phyloP scores from a whole-genome alignment of 2,888 invertebrate genomes.

The Iselma pallidipennis region DNA sequence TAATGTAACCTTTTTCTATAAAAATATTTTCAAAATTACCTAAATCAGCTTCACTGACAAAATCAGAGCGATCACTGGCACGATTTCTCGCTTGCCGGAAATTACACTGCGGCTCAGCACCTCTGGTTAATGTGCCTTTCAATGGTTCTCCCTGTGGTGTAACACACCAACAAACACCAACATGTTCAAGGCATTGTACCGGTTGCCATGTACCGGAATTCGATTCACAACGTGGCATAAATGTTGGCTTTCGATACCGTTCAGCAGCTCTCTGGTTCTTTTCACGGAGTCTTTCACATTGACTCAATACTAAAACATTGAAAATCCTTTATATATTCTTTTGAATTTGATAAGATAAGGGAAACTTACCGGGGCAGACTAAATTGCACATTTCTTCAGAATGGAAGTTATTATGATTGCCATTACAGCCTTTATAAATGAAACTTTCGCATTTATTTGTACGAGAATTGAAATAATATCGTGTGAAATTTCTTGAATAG shows the following conservation, averaged over 20 bases:
- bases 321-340: constrained; percentile 8
- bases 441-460: constrained; percentile 77
- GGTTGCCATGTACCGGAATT: constrained; percentile 78
- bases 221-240: constrained; percentile 76
- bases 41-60: constrained; percentile 58
- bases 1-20: neutral
- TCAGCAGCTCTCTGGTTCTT: constrained; percentile 75
- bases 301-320: constrained; percentile 66
- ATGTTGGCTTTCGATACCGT: constrained; percentile 73
- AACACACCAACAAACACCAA: constrained; percentile 88
- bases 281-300: constrained; percentile 78
- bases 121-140: constrained; percentile 78
- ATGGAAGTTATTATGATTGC: constrained; percentile 85
- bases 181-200: constrained; percentile 76
- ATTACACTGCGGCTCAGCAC: constrained; percentile 76
- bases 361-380: constrained; percentile 72
- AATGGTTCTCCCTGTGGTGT: constrained; percentile 79
- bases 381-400: constrained; percentile 76
- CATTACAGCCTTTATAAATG: constrained; percentile 72
- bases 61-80: constrained; percentile 47
- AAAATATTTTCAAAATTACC: constrained; percentile 48
- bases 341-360: neutral
- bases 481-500: constrained; percentile 57
- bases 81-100: constrained; percentile 75
- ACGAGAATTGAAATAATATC: constrained; percentile 79